Conservation (phyloP, 2,113 vertebrate genomes). For the Brevimyrus niger region DNA sequence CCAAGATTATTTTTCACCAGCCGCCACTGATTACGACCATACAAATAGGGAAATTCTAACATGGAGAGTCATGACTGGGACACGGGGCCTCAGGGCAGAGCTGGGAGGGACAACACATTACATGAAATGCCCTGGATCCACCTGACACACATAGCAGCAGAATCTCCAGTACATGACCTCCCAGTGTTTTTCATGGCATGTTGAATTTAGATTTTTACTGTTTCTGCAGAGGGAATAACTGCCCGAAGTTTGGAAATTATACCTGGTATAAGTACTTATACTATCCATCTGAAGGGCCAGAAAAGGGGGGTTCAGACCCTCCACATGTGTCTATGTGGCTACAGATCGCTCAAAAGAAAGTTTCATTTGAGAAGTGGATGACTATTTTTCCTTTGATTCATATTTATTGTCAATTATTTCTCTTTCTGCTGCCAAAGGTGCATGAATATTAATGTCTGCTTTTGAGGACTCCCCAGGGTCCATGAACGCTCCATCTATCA, state of each 20-base stretch:
- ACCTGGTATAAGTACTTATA: neutral
- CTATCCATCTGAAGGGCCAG: neutral
- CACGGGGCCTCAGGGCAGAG: neutral
- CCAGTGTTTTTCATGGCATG: neutral
- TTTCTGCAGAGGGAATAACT: neutral
- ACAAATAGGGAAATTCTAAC: neutral
- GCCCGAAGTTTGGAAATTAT: neutral
- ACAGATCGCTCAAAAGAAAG: neutral
- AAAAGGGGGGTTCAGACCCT: neutral
- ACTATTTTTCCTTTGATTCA: neutral
- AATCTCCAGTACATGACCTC: neutral
- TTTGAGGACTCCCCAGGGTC: slow-evolving; percentile 19
- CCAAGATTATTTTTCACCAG: no score
- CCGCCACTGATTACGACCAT: neutral
- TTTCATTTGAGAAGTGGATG: neutral
- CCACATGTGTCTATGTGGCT: neutral
- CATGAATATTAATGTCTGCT: slow-evolving; percentile 19
- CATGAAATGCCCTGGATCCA: neutral
- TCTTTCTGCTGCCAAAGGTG: neutral
- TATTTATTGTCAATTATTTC: slow-evolving; percentile 1
- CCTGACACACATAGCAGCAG: neutral
- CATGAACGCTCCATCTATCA: slow-evolving; percentile 28
- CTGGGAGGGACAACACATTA: neutral
- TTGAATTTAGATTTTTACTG: neutral
- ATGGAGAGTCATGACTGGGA: neutral